Percentiles rank a stretch among this genome's conserved stretches.
Evolutionary conservation across 2,797 vertebrate species (phyloP).

Genomic region (Lateolabrax maculatus): DNA sequence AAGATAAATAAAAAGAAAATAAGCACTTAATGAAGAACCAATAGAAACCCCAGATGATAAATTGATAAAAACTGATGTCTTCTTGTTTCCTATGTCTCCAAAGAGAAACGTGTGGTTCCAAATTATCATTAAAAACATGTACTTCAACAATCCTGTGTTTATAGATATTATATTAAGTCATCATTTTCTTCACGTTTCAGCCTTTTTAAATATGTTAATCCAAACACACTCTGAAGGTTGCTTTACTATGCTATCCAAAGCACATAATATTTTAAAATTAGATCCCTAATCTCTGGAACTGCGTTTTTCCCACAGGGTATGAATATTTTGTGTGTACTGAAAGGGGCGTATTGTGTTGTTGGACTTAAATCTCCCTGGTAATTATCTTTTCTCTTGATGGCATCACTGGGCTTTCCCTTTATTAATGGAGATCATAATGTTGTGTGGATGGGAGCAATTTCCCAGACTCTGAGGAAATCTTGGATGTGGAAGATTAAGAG

Average conservation of each 20-base stretch:
- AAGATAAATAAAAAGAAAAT: slow-evolving; percentile 33
- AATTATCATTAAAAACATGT: slow-evolving; percentile 9
- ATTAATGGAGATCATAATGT: slow-evolving; percentile 75
- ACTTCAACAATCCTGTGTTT: background rate
- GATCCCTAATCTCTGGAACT: slow-evolving; percentile 54
- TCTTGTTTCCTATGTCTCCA: slow-evolving; percentile 1
- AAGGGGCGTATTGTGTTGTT: slow-evolving; percentile 56
- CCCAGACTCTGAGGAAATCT: slow-evolving; percentile 70
- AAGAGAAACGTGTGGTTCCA: slow-evolving; percentile 11
- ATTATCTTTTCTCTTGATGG: slow-evolving; percentile 72
- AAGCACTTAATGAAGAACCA: slow-evolving; percentile 8
- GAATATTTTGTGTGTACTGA: slow-evolving; percentile 46
- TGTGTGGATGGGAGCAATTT: slow-evolving; percentile 62
- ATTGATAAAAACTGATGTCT: background rate
- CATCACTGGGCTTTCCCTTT: slow-evolving; percentile 69
- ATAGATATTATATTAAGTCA: background rate
- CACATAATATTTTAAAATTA: slow-evolving; percentile 55
- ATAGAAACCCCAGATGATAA: slow-evolving; percentile 23
- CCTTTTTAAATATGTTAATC: slow-evolving; percentile 32
- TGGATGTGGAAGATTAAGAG: slow-evolving; percentile 58
- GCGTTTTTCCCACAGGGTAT: slow-evolving; percentile 25
- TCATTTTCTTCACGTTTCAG: slow-evolving; percentile 9
- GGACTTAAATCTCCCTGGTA: slow-evolving; percentile 69
- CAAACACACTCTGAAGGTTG: slow-evolving; percentile 24
- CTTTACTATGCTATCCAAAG: slow-evolving; percentile 38